Conservation (phyloP, 2,113 vertebrate genomes). For the Cacatua alba region DNA sequence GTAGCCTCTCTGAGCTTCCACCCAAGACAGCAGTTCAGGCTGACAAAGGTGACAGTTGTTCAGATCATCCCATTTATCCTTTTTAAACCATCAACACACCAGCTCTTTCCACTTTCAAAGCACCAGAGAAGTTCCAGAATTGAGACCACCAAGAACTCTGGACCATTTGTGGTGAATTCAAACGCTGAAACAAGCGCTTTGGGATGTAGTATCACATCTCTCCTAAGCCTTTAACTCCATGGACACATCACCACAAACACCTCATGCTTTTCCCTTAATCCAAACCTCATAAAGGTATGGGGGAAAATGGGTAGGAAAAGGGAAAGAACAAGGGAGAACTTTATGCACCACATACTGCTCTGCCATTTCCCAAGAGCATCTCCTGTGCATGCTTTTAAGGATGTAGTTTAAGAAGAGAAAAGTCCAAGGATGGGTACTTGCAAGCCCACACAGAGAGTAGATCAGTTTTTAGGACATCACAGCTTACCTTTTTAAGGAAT, state of each 20-base stretch:
- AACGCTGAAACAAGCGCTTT: background rate
- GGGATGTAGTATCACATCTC: background rate
- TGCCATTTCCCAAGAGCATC: background rate
- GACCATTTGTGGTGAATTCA: background rate
- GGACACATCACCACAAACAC: background rate
- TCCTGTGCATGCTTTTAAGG: background rate
- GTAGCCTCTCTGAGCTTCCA: background rate
- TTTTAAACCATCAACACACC: background rate
- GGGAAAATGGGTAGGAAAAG: background rate
- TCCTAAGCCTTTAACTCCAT: background rate
- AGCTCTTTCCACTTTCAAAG: background rate
- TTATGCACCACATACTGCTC: background rate
- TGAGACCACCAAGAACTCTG: background rate
- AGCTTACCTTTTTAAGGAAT: constrained; percentile 80
- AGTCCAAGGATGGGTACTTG: background rate
- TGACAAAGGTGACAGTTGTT: background rate
- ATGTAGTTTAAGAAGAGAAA: background rate
- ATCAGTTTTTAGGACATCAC: fast-evolving
- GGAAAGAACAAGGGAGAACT: background rate
- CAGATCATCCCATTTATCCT: background rate
- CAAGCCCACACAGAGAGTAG: background rate
- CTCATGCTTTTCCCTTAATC: background rate
- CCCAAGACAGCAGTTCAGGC: background rate
- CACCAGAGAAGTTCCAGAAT: background rate
- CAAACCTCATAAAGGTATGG: background rate